phyloP scores from a whole-genome alignment of 2,797 vertebrate genomes.

The Hybognathus amarus region DNA sequence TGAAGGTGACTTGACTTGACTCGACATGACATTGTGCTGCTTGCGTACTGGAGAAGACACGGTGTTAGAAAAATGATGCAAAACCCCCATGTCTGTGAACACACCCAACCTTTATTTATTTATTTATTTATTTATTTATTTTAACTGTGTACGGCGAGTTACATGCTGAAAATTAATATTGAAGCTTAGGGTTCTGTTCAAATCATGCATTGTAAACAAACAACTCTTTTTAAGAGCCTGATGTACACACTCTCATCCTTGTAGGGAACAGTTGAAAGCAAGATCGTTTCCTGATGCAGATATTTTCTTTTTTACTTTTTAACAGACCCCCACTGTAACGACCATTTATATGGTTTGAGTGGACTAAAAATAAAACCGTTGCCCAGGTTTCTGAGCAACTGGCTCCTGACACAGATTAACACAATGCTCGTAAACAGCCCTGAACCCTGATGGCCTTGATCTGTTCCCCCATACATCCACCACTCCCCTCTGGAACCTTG shows the following conservation, averaged over 20 bases:
- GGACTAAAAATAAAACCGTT: conserved; percentile 60
- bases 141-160: background rate
- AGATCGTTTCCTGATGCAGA: conserved; percentile 4
- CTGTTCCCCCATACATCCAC: conserved; percentile 19
- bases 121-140: too few species aligned
- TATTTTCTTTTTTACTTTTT: conserved; percentile 24
- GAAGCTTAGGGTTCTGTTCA: background rate
- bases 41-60: too few species aligned
- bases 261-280: background rate
- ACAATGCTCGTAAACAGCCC: conserved; percentile 30
- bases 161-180: background rate
- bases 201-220: background rate
- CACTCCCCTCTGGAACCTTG: conserved; percentile 28
- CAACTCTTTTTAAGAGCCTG: background rate
- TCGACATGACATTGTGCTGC: too few species aligned
- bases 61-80: background rate
- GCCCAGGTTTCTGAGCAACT: conserved; percentile 63
- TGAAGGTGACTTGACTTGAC: too few species aligned
- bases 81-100: too few species aligned
- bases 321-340: conserved; percentile 40
- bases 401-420: conserved; percentile 54
- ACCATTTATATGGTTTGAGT: conserved; percentile 35
- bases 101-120: too few species aligned
- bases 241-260: background rate
- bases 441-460: conserved; percentile 35